Percentiles rank a stretch among this genome's conserved stretches.
These are phyloP conservation scores for Moxostoma hubbsi DNA, from an alignment of 2,797 vertebrate genomes.

Conservation along the genomic window DNA sequence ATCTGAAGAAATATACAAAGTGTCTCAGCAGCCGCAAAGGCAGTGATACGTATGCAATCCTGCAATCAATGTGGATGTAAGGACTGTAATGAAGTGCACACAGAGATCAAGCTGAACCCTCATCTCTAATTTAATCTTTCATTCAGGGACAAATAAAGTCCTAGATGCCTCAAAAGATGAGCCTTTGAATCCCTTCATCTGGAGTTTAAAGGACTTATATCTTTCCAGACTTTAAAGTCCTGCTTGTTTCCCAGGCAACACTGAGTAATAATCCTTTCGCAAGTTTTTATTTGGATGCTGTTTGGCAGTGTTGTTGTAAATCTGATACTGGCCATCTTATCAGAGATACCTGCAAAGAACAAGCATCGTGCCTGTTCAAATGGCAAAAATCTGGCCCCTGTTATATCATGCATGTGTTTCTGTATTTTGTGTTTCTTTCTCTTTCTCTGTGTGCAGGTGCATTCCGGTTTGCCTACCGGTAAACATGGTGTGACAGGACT, in stretches of 20 bases:
- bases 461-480: no score
- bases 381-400: no score
- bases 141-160: neutral
- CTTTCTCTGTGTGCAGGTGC: no score
- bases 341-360: neutral
- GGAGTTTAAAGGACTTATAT: slow-evolving; percentile 11
- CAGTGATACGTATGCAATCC: slow-evolving; percentile 55
- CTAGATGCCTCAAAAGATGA: neutral
- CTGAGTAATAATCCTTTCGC: slow-evolving; percentile 25
- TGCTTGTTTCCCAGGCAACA: slow-evolving; percentile 62
- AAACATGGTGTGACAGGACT: no score
- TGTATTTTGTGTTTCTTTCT: no score
- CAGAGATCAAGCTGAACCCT: slow-evolving; percentile 14
- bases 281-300: slow-evolving; percentile 45
- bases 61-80: slow-evolving; percentile 58
- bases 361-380: neutral
- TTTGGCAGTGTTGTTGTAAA: slow-evolving; percentile 21
- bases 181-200: neutral
- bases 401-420: no score
- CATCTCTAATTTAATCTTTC: neutral
- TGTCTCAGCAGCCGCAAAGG: slow-evolving; percentile 46
- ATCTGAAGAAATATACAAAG: slow-evolving; percentile 49
- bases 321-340: slow-evolving; percentile 28
- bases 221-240: slow-evolving; percentile 42
- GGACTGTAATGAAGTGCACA: neutral